These are phyloP conservation scores for Panthera tigris DNA, from an alignment of 2,113 vertebrate species.

Conservation along the genomic window DNA sequence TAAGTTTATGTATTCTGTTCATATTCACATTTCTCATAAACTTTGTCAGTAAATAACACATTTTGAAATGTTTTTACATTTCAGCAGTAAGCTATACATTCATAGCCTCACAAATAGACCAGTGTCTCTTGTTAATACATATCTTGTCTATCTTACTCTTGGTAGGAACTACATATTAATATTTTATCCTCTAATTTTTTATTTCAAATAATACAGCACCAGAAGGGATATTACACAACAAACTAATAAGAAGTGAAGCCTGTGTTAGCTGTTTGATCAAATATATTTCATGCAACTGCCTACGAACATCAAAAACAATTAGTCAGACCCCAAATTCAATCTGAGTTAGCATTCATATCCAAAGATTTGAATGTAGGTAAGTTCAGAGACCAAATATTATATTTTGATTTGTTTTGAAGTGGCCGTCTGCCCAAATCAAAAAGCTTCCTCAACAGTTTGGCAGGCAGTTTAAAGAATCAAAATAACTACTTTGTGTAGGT, in stretches of 20 bases:
- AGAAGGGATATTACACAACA: neutral
- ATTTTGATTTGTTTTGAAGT: conserved; percentile 53
- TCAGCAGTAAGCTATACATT: neutral
- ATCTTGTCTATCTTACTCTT: neutral
- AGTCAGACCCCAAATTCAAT: conserved; percentile 1
- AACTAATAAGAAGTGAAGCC: neutral
- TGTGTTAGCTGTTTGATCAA: conserved; percentile 5
- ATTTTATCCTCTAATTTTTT: neutral
- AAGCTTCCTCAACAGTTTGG: neutral
- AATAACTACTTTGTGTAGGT: neutral
- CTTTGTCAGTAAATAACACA: neutral
- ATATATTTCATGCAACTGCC: neutral
- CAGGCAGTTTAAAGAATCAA: conserved; percentile 25
- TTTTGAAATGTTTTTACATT: neutral
- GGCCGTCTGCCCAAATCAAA: conserved; percentile 32
- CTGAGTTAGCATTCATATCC: conserved; percentile 14
- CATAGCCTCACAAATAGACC: neutral
- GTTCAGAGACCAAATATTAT: neutral
- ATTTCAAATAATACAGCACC: neutral
- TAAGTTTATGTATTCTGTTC: neutral
- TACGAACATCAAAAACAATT: conserved; percentile 13
- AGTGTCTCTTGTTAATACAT: neutral
- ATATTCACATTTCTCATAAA: neutral
- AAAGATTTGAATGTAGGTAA: neutral
- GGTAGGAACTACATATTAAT: neutral